Base-by-base conservation (phyloP, 2,113 vertebrate species). In the Brachyhypopomus gauderio region DNA sequence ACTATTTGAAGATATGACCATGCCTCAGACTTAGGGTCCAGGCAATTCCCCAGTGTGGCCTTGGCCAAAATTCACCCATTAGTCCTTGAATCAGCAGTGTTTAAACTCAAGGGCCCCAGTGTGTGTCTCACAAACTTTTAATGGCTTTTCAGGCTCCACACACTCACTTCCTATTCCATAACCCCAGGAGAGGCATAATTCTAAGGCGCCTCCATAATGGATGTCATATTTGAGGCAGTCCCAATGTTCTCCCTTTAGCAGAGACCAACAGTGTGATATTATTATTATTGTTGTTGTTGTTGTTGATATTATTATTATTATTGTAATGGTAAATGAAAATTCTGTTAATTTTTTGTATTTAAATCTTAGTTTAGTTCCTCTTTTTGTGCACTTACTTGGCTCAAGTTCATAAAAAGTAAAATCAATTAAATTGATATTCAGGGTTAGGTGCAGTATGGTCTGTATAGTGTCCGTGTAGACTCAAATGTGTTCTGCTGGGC, bases 131-230 rank as follows among this genome's bases (percentile, higher is more conserved):
- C 30, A 41, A 56, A 62, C 34, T 41, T 45, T 25, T 38, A 41
- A 63, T 45, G 45, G 48, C 36, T 48, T 75, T 59, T 75, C 55
- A 59, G 20, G 25, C 55, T 56, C 71, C 9, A 11, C 52, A 55
- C 52, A 78, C 17, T 69, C 25, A 55, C 0, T 5, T 52, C 76
- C 16, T 69, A 23, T 55, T 41, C 17, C 23, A 7, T 4, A 45
- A 25, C 80, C 66, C 79, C 64, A 66, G 80, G 71, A 74, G 81
- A 83, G 22, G 5, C 11, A 52, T 20, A 64, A 48, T 62, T 64
- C 4, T 36, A 70, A 72, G 38, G 60, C n/a, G 74, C 41, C 81
- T 23, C 72, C 72, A 77, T 83, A 83, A 87, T 82, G 70, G 62
- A 73, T 58, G 23, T 70, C 72, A 82, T 48, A 74, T 82, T 17